phyloP scores from a whole-genome alignment of 2,113 vertebrate genomes.

The Promerops cafer region DNA sequence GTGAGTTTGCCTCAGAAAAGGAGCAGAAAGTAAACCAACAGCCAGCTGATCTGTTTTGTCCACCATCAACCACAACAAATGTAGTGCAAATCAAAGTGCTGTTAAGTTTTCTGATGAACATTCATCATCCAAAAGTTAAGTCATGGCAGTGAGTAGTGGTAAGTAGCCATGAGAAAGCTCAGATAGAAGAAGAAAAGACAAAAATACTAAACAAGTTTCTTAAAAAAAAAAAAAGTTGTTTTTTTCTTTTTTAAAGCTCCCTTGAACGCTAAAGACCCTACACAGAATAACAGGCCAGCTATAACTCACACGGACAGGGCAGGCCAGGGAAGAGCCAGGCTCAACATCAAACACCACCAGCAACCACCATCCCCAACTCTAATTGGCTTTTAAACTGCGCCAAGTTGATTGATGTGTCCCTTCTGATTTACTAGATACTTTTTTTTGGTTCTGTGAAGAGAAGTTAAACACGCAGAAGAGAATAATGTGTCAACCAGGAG shows the following conservation, averaged over 20 bases:
- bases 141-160: fast-evolving
- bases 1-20: neutral
- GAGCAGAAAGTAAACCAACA: neutral
- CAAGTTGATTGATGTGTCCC: neutral
- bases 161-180: neutral
- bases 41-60: neutral
- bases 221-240: fast-evolving
- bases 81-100: neutral
- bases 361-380: neutral
- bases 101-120: neutral
- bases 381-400: neutral
- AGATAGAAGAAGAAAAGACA: fast-evolving
- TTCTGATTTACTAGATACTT: neutral
- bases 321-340: neutral
- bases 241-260: neutral
- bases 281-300: neutral
- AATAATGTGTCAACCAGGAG: conserved; percentile 15
- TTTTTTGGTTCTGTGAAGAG: neutral
- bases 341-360: neutral
- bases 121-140: neutral
- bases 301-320: too few relatives aligned
- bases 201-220: neutral
- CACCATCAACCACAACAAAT: too few relatives aligned
- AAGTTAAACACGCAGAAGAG: conserved; percentile 15
- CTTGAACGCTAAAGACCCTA: neutral